Evolutionary conservation across 2,113 vertebrate genomes (phyloP).

Genomic region (Reinhardtius hippoglossoides): DNA sequence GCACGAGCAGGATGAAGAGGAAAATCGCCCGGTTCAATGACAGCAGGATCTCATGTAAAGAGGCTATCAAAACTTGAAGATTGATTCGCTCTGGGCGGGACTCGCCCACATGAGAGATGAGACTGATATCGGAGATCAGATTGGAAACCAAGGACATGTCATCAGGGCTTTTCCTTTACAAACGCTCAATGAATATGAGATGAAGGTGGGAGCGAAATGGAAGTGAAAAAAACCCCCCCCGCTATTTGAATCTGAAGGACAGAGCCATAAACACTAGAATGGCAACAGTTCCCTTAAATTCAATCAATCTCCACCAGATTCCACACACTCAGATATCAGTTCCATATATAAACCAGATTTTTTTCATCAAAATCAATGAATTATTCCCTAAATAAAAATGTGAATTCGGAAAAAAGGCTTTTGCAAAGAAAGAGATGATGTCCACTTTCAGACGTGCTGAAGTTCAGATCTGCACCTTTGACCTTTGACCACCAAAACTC

Average conservation of each 20-base stretch:
- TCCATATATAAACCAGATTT: too few relatives aligned
- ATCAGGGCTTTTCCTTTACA: slow-evolving; percentile 41
- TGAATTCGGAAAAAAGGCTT: too few relatives aligned
- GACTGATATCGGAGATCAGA: slow-evolving; percentile 58
- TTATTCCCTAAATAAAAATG: too few relatives aligned
- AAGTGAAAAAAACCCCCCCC: slow-evolving; percentile 6
- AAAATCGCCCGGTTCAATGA: slow-evolving; percentile 19
- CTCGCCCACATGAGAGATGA: slow-evolving; percentile 15
- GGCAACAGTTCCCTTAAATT: not conserved
- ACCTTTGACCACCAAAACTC: too few relatives aligned
- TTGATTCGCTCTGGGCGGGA: slow-evolving; percentile 22
- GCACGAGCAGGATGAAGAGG: slow-evolving; percentile 5
- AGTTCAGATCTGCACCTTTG: too few relatives aligned
- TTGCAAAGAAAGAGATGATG: too few relatives aligned
- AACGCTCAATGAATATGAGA: slow-evolving; percentile 52
- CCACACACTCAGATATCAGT: too few relatives aligned
- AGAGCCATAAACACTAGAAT: not conserved
- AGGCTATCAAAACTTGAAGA: slow-evolving; percentile 38
- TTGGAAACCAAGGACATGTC: slow-evolving; percentile 61
- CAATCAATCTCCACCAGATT: too few relatives aligned
- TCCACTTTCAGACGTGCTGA: too few relatives aligned
- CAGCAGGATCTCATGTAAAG: slow-evolving; percentile 14
- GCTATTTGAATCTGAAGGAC: slow-evolving; percentile 16
- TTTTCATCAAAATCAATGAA: too few relatives aligned
- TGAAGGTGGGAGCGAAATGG: slow-evolving; percentile 35